Evolutionary conservation across 2,888 invertebrate genomes (phyloP).

Genomic region (Drosophila aldrichi): DNA sequence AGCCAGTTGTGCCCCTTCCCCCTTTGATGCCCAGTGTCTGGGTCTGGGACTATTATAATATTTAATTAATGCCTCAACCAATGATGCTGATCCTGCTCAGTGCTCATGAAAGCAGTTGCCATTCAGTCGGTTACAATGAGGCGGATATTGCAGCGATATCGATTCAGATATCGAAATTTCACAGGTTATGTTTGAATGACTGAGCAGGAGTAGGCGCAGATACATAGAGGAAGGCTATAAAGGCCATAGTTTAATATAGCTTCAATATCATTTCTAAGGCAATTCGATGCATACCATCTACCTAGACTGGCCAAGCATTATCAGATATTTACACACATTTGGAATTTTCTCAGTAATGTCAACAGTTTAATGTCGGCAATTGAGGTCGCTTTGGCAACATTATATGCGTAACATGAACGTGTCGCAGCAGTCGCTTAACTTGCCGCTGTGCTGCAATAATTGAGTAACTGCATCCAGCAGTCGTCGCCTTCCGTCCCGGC

Average conservation of each 20-base stretch:
- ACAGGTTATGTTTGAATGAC: background rate
- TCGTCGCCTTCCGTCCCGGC: background rate
- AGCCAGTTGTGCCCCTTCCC: background rate
- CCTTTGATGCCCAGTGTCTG: background rate
- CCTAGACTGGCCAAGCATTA: no score
- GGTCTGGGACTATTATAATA: conserved; percentile 42
- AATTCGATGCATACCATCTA: no score
- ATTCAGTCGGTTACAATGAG: background rate
- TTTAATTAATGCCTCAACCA: conserved; percentile 51
- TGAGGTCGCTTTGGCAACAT: conserved; percentile 14
- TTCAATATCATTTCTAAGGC: no score
- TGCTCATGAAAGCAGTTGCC: conserved; percentile 1
- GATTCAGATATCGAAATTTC: background rate
- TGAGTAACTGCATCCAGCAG: conserved; percentile 37
- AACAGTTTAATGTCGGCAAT: background rate
- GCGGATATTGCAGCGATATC: background rate
- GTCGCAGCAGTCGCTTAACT: conserved; percentile 5
- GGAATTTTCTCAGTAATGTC: background rate
- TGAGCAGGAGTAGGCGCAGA: no score
- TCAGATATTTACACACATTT: background rate
- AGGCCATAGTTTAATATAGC: no score
- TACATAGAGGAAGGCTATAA: no score
- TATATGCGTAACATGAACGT: conserved; percentile 28
- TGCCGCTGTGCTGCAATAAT: conserved; percentile 49
- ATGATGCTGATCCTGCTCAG: conserved; percentile 19